These are phyloP conservation scores for Anarsia innoxiella DNA, from an alignment of 2,888 invertebrate species.

Conservation along the genomic window DNA sequence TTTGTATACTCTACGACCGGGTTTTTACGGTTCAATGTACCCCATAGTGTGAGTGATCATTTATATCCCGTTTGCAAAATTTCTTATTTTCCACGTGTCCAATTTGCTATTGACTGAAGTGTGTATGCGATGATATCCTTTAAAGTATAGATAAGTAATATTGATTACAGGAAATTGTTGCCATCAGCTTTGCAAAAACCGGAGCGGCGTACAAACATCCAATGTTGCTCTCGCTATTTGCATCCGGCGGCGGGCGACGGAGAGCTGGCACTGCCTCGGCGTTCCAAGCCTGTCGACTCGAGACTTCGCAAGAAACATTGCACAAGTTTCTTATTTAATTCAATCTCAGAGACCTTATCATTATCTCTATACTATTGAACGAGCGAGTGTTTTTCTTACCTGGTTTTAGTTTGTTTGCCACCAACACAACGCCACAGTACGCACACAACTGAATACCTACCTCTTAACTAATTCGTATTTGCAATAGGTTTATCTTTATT, in stretches of 20 bases:
- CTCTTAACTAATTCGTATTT: too few relatives aligned
- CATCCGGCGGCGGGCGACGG: slow-evolving; percentile 31
- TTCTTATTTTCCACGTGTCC: not conserved
- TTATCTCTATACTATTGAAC: too few relatives aligned
- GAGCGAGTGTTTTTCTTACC: too few relatives aligned
- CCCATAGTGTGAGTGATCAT: not conserved
- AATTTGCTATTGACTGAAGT: slow-evolving; percentile 6
- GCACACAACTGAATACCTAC: too few relatives aligned
- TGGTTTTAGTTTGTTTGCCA: too few relatives aligned
- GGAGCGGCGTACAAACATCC: slow-evolving; percentile 18
- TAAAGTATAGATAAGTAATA: slow-evolving; percentile 24
- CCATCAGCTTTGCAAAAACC: slow-evolving; percentile 34
- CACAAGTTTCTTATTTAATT: slow-evolving; percentile 5
- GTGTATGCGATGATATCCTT: slow-evolving; percentile 14
- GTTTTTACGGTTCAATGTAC: not conserved
- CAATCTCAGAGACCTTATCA: too few relatives aligned
- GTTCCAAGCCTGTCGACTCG: not conserved
- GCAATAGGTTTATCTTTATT: too few relatives aligned
- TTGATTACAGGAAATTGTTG: slow-evolving; percentile 46
- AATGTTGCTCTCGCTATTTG: slow-evolving; percentile 26
- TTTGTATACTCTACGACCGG: not conserved
- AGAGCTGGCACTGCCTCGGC: too few relatives aligned
- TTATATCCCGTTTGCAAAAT: not conserved
- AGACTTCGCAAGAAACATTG: slow-evolving; percentile 10
- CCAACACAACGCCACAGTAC: too few relatives aligned